A percentile compares a stretch with the other conserved stretches of the same genome.
Evolutionary conservation across 2,797 vertebrate genomes (phyloP).

Genomic region (Sciaenops ocellatus): DNA sequence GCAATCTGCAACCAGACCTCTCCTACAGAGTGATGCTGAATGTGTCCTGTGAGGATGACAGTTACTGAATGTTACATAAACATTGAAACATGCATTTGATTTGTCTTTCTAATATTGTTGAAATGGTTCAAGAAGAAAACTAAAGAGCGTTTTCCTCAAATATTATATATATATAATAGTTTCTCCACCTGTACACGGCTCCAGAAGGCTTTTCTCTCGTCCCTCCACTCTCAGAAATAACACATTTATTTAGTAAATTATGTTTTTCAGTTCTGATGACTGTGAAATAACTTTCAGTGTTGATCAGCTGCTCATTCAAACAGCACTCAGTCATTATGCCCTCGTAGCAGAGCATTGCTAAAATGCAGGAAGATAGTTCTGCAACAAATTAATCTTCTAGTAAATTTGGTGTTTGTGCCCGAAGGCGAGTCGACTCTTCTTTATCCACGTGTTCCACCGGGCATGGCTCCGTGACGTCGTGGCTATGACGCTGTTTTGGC

Average conservation of each 20-base stretch:
- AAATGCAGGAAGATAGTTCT: not conserved
- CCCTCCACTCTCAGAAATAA: not conserved
- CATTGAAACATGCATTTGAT: too few species aligned
- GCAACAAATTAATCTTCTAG: not conserved
- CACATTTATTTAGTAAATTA: not conserved
- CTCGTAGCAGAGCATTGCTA: not conserved
- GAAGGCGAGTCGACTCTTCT: not conserved
- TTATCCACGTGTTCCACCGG: too few species aligned
- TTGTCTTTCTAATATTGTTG: not conserved
- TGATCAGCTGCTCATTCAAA: not conserved
- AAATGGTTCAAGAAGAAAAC: not conserved
- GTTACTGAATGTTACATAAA: not conserved
- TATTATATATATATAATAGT: not conserved
- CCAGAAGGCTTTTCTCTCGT: not conserved
- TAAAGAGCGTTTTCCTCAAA: too few species aligned
- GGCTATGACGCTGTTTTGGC: too few species aligned
- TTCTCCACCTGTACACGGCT: not conserved
- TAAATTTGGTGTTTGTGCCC: not conserved
- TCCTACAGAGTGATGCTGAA: not conserved
- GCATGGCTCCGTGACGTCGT: too few species aligned
- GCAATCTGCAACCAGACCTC: constrained; percentile 40
- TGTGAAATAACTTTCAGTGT: not conserved
- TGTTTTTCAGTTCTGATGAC: not conserved
- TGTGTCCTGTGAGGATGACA: constrained; percentile 2
- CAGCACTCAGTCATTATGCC: not conserved